Base-by-base conservation (phyloP, 2,113 vertebrate genomes). In the Psophia crepitans region DNA sequence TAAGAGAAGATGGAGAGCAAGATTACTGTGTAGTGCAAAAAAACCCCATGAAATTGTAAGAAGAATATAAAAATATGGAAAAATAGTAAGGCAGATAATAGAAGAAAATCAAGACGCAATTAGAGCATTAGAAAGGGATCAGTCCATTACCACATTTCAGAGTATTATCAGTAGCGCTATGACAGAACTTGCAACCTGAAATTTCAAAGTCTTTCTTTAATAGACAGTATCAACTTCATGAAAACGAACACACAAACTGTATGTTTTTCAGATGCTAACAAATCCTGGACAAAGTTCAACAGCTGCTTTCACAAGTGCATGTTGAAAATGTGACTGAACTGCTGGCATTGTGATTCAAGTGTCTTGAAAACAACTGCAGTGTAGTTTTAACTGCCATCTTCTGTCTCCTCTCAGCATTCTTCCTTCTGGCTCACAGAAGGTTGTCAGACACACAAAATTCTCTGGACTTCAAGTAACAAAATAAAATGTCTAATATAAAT, bases 401-500 rank as follows among this genome's bases (percentile, higher is more conserved):
- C 75, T 96, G 46, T 51, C 56, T 86, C 54, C 33, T 90, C 64
- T 33, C 60, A 14, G 14, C 68, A 56, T 33, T 94, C 61, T 48
- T 74, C 65, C 83, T 86, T 94, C 92, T 94, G 92, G 86, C 48
- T 89, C 76, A 56, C 92, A 96, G 88, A 92, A 88, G 96, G 79
- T 35, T 86, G 69, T 95, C 86, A 94, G 64, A 93, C 66, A 57
- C 64, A 82, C 3, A 7, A n/a, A 88, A 90, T 89, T 80, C 73
- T 87, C 90, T 19, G 20, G 76, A 89, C 64, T 84, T 95, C 48
- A 89, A 84, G 73, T 90, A 93, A 75, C n/a, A 84, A 83, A 92
- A 93, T 93, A 82, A 90, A 97, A 93, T 90, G 87, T 89, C 79
- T 81, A 94, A 78, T 81, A 94, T 95, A 96, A 96, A 96, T 93